These are phyloP conservation scores for Tenodera sinensis DNA, from an alignment of 2,888 invertebrate species.

Conservation along the genomic window DNA sequence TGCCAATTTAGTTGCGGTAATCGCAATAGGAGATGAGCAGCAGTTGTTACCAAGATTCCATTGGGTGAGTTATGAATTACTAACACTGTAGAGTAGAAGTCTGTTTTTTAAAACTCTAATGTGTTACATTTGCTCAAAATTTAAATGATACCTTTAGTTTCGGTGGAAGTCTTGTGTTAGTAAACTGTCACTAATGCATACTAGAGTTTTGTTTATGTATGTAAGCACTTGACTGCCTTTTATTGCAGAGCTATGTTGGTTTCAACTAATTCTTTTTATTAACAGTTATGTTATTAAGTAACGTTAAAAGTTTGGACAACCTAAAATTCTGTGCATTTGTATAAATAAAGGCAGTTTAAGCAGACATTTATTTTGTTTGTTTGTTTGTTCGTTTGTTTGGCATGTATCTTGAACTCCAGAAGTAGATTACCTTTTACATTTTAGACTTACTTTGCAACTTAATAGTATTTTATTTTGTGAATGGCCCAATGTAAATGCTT, in stretches of 20 bases:
- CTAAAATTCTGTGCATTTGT: neutral
- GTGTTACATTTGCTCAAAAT: neutral
- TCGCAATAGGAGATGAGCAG: conserved; percentile 17
- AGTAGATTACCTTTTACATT: neutral
- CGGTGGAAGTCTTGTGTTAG: neutral
- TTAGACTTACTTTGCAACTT: neutral
- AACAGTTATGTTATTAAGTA: neutral
- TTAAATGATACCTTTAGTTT: neutral
- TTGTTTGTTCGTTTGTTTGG: neutral
- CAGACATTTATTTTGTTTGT: neutral
- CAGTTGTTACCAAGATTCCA: conserved; percentile 15
- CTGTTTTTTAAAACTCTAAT: neutral
- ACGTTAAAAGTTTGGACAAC: neutral
- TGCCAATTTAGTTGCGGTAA: conserved; percentile 11
- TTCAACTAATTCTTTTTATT: neutral
- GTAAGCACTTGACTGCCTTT: neutral
- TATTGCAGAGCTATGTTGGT: neutral
- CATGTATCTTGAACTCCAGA: neutral
- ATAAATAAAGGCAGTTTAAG: neutral
- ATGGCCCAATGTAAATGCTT: neutral
- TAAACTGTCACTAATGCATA: neutral
- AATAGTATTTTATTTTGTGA: neutral
- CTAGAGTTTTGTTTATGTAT: neutral
- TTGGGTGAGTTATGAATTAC: conserved; percentile 14
- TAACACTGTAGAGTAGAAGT: neutral